Percentiles rank a stretch among this genome's conserved stretches.
Conservation (phyloP, 1,140 invertebrate species). For the Trichogramma pretiosum region DNA sequence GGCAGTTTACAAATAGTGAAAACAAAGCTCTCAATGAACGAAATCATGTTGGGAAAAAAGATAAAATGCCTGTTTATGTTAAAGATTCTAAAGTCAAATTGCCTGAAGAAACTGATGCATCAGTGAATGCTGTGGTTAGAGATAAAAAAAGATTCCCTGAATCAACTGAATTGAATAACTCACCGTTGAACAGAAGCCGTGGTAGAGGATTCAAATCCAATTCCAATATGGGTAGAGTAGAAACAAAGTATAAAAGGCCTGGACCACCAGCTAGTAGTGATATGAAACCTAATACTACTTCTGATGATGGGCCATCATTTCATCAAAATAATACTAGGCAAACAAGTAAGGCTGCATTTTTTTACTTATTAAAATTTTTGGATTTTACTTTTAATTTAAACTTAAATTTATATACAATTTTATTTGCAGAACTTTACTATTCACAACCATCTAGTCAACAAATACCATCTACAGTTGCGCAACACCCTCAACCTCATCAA, state of each 20-base stretch:
- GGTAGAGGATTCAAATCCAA: conserved; percentile 39
- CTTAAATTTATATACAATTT: conserved; percentile 4
- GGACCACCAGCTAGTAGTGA: conserved; percentile 35
- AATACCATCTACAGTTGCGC: conserved; percentile 41
- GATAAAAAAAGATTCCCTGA: conserved; percentile 25
- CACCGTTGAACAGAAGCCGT: conserved; percentile 31
- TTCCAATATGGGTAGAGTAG: conserved; percentile 37
- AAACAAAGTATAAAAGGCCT: conserved; percentile 38
- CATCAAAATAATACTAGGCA: conserved; percentile 33
- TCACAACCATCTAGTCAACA: conserved; percentile 37
- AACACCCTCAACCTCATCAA: conserved; percentile 40
- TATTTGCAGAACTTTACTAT: conserved; percentile 37
- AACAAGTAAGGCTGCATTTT: conserved; percentile 36
- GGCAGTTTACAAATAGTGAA: conserved; percentile 26
- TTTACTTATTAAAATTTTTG: conserved; percentile 5
- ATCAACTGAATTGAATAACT: conserved; percentile 31
- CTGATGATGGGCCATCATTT: conserved; percentile 37
- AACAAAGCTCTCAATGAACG: conserved; percentile 35
- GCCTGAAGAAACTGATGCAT: conserved; percentile 29
- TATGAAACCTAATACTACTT: conserved; percentile 42
- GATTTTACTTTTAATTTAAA: conserved; percentile 1
- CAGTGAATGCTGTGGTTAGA: too few species aligned
- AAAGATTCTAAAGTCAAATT: too few species aligned
- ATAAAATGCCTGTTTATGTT: conserved; percentile 25
- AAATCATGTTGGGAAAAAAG: conserved; percentile 39